Evolutionary conservation across 2,797 vertebrate species (phyloP), one percentile per base, ranked within the genome.

Genomic region (Tragopan temminckii): DNA sequence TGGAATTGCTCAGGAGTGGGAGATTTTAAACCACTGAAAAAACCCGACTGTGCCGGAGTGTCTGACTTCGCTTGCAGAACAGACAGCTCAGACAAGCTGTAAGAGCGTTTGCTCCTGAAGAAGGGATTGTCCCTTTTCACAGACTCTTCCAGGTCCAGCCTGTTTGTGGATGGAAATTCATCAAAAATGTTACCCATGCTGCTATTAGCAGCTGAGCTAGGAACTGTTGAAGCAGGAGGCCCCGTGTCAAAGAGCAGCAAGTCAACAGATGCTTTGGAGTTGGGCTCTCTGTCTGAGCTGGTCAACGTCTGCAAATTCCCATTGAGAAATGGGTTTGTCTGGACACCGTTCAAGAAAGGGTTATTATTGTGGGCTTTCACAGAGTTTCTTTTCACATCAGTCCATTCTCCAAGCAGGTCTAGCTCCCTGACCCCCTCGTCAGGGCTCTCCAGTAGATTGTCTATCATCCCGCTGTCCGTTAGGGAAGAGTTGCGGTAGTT

Each of bases 1-100:
- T 99, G 99, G 93, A 99, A 99, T 92, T 99, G 99, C 96, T 99
- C 99, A 0, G 99, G 99, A 5, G 98, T 98, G 5, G 99, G 99
- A 29, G 99, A 99, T 58, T 99, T 99, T 59, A 99, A 97, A 38
- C 99, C 98, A 0, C 97, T 97, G 93, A 99, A 99, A 94, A 99
- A 99, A 23, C 98, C 97, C 0, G 97, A 98, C 0, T 98, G 98
- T 0, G 96, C 90, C 0, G 98, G 97, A 7, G 94, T 53, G 5
- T 98, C 98, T 0, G 99, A 98, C 96, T 99, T 99, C 29, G 99
- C 98, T 86, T 99, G 99, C 59, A 99, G 98, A 77, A 99, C 97
- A 0, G 99, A 99, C 24, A 99, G 98, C 68, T 99, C 99, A 0
- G 99, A 99, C 71, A 99, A 97, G 95, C 99, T 99, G 96, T 99